Base-by-base conservation (phyloP, 2,888 invertebrate genomes). In the Heliothis peltigera region DNA sequence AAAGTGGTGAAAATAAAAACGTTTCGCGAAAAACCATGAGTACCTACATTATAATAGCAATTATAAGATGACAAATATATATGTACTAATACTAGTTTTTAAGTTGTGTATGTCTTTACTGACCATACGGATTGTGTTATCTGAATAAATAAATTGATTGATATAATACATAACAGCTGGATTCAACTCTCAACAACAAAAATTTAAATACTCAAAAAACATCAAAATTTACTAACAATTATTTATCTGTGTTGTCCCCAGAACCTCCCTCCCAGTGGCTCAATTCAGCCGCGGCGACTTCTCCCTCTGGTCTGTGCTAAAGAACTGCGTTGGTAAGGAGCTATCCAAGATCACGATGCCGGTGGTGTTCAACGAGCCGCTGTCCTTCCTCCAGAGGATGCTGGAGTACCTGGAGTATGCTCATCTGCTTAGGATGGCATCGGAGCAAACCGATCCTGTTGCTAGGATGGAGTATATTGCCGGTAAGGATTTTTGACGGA, bases 261-360 rank as follows among this genome's bases (percentile, higher is more conserved):
- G 97, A 92, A 96, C 95, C 84, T 92, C 96, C 80, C 95, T 97
- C 83, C 97, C 97, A 85, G 96, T 96, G 89, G 96, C 97, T 83
- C 97, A 97, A 96, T 96, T 96, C 89, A 96, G 96, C 87, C 96
- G 96, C 83, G 97, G 97, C 92, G 97, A 98, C 91, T 97, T 98
- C 93, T 98, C 97, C 88, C 96, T 98, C 82, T 98, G 98, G 98
- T 97, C 98, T 72, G 98, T 98, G 79, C 95, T 98, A 84, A 98
- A 98, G 95, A 98, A 98, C 93, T 98, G 98, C 91, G 98, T 98
- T 80, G 98, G 98, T 85, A 98, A 98, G 95, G 99, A 99, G 93
- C 95, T 99, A 80, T 98, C 98, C 88, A 98, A 98, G 95, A 98
- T 99, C 92, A 98, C 98, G 42, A 98, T 99, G 98, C 99, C 99